These are phyloP conservation scores for Salarias fasciatus DNA, from an alignment of 2,797 vertebrate species.

Conservation along the genomic window DNA sequence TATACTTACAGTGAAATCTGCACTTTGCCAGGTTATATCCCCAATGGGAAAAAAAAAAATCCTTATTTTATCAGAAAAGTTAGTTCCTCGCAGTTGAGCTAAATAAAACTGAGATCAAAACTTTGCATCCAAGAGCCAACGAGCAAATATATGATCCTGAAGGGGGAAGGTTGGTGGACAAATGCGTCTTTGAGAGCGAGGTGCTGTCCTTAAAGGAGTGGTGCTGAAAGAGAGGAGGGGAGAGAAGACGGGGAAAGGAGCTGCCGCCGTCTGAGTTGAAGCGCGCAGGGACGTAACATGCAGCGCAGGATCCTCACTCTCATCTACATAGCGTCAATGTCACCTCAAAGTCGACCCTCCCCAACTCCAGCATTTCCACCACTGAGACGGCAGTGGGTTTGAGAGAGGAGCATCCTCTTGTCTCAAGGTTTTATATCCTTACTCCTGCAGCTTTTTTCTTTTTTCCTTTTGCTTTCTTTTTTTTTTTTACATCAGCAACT, in stretches of 20 bases:
- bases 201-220: conserved; percentile 83
- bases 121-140: conserved; percentile 70
- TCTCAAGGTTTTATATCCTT: conserved; percentile 83
- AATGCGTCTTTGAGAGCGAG: conserved; percentile 68
- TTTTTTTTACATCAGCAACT: conserved; percentile 49
- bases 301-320: conserved; percentile 80
- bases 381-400: conserved; percentile 81
- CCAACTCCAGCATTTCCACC: conserved; percentile 85
- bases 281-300: conserved; percentile 80
- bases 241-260: conserved; percentile 75
- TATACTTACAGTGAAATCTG: conserved; percentile 69
- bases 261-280: conserved; percentile 79
- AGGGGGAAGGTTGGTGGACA: conserved; percentile 50
- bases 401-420: conserved; percentile 82
- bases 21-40: conserved; percentile 42
- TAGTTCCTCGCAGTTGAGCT: conserved; percentile 65
- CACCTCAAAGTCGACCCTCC: conserved; percentile 86
- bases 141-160: conserved; percentile 68
- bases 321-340: conserved; percentile 86
- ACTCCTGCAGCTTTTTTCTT: conserved; percentile 58
- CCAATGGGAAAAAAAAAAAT: conserved; percentile 48
- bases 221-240: conserved; percentile 84
- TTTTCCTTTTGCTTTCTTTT: not conserved
- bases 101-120: conserved; percentile 56
- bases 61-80: conserved; percentile 43